phyloP scores from a whole-genome alignment of 2,888 invertebrate species.

The Eutolmus rufibarbis region DNA sequence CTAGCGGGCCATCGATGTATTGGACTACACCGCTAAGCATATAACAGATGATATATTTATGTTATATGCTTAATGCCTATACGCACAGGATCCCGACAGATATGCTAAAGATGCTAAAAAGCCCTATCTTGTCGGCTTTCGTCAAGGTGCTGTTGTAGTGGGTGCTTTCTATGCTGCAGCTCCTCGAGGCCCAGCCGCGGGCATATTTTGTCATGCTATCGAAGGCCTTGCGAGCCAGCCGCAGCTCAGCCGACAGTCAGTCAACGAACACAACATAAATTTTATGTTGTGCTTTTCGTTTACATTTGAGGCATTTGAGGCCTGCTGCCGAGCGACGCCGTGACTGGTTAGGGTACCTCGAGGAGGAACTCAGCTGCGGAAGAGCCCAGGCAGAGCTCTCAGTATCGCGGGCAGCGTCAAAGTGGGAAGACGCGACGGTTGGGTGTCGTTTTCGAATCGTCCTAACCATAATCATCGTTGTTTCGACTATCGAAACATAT shows the following conservation, averaged over 20 bases:
- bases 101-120: neutral
- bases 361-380: neutral
- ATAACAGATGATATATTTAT: no score
- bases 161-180: neutral
- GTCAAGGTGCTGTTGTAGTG: neutral
- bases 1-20: neutral
- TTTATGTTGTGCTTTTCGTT: neutral
- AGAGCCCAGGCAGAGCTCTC: neutral
- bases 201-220: neutral
- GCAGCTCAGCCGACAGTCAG: neutral
- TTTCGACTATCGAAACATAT: neutral
- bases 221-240: neutral
- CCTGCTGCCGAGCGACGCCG: neutral
- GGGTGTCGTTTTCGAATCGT: neutral
- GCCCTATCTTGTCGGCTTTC: neutral
- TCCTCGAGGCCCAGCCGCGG: neutral
- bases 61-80: neutral
- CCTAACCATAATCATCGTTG: neutral
- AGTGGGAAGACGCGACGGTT: neutral
- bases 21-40: neutral
- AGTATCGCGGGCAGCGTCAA: neutral
- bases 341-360: neutral
- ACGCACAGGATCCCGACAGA: neutral
- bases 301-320: neutral
- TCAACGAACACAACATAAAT: neutral